Evolutionary conservation across 2,888 invertebrate species (phyloP), one percentile per base, ranked within the genome.

Genomic region (Antitype chi): DNA sequence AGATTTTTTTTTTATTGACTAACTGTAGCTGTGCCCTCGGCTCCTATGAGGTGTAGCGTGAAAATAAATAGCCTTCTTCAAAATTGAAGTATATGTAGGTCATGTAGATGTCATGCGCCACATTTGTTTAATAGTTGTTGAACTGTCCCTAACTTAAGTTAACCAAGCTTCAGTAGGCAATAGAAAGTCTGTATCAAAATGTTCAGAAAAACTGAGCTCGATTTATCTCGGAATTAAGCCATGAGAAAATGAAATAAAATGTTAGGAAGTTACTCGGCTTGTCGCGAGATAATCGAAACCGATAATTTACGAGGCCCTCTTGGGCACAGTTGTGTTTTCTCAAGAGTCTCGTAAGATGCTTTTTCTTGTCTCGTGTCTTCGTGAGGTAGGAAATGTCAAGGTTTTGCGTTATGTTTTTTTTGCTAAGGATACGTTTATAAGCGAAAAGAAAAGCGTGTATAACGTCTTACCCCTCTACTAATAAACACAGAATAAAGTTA

Each of bases 221-320:
- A 69, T 67, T 79, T 64, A 71, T 83, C 38, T 55, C 13, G 1
- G 32, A 38, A 84, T 60, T 60, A 74, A 71, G 28, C 23, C n/a
- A 25, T 47, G 28, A 57, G 53, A 49, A 78, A 74, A 81, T 77
- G 53, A 71, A 84, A 84, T 74, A 62, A 70, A 69, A 64, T 32
- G 20, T 64, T 73, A 47, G 20, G 47, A 69, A 72, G 59, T 52
- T 76, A 43, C 25, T 59, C n/a, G 59, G 60, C n/a, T 59, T 62
- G 77, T 75, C 76, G 13, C 57, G 25, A 74, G 83, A 73, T 67
- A 77, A 84, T 82, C 64, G 71, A 20, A 20, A n/a, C 53, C 64
- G 60, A 79, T 84, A 68, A 79, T 59, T 82, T 66, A 57, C 32
- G 64, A 64, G 32, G n/a, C 25, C 25, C 57, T 57, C 69, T 70